These are phyloP conservation scores for Mystacornis crossleyi DNA, from an alignment of 2,113 vertebrate species.

Conservation along the genomic window DNA sequence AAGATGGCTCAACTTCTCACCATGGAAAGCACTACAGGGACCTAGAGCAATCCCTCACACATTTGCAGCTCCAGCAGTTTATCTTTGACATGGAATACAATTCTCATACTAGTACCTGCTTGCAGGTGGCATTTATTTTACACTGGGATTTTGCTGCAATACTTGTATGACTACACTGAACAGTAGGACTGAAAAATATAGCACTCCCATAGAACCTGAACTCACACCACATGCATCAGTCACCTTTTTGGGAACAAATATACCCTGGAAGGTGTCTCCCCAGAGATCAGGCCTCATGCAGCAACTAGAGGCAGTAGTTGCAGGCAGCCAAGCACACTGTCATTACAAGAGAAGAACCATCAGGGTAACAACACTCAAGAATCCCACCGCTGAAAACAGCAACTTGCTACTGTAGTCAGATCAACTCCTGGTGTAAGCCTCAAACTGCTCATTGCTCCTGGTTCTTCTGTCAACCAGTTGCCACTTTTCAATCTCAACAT, in stretches of 20 bases:
- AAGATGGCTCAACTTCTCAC: not conserved
- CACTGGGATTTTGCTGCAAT: not conserved
- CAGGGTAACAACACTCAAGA: not conserved
- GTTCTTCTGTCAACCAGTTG: not conserved
- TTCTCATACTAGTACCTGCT: not conserved
- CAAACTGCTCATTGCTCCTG: not conserved
- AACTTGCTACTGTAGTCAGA: not conserved
- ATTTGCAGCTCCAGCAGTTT: not conserved
- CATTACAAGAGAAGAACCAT: not conserved
- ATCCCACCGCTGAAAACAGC: not conserved
- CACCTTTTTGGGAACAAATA: not conserved
- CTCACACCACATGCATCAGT: not conserved
- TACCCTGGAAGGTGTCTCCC: not conserved
- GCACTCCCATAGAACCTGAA: not conserved
- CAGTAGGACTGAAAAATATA: not conserved
- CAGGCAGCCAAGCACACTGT: not conserved
- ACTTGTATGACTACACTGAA: not conserved
- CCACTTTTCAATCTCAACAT: slow-evolving; percentile 22
- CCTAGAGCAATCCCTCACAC: not conserved
- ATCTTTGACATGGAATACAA: not conserved
- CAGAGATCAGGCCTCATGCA: not conserved
- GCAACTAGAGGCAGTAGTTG: not conserved
- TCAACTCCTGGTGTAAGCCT: not conserved
- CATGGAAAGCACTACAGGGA: not conserved
- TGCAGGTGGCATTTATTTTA: not conserved